Conservation (phyloP, 1,140 invertebrate species). For the Thaumatotibia leucotreta region DNA sequence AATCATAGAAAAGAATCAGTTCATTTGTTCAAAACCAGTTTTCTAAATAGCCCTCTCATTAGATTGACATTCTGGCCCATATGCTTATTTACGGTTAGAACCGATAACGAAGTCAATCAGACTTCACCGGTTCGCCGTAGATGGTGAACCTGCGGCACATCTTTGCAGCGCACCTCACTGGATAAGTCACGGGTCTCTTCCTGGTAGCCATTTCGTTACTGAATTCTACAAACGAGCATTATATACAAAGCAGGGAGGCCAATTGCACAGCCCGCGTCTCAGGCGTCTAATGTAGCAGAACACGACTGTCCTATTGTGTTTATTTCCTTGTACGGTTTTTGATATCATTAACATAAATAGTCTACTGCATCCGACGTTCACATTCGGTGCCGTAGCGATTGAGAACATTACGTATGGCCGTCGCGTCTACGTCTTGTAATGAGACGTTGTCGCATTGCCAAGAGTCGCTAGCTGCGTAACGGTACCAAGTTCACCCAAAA, state of each 20-base stretch:
- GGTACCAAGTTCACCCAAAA: slow-evolving; percentile 8
- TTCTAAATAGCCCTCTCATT: slow-evolving; percentile 20
- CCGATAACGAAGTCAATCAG: slow-evolving; percentile 52
- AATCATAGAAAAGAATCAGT: not conserved
- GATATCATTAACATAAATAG: slow-evolving; percentile 67
- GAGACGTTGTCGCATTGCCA: slow-evolving; percentile 1
- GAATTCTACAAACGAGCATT: slow-evolving; percentile 60
- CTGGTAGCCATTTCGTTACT: slow-evolving; percentile 49
- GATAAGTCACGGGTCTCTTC: slow-evolving; percentile 49
- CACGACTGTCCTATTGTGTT: slow-evolving; percentile 66
- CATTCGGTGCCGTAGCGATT: slow-evolving; percentile 32
- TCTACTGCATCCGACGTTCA: slow-evolving; percentile 40
- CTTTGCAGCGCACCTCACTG: slow-evolving; percentile 35
- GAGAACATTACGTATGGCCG: not conserved
- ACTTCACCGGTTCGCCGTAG: slow-evolving; percentile 45
- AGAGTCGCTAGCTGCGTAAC: not conserved
- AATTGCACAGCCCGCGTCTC: slow-evolving; percentile 47
- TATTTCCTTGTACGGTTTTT: slow-evolving; percentile 62
- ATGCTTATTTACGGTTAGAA: slow-evolving; percentile 36
- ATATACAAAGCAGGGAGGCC: slow-evolving; percentile 62
- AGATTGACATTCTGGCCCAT: slow-evolving; percentile 20
- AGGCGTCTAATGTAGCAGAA: slow-evolving; percentile 55
- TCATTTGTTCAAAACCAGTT: slow-evolving; percentile 14
- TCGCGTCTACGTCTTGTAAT: not conserved
- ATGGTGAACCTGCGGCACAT: slow-evolving; percentile 42